Percentiles rank a stretch among this genome's conserved stretches.
These are phyloP conservation scores for Botia almorhae DNA, from an alignment of 2,797 vertebrate species.

Conservation along the genomic window DNA sequence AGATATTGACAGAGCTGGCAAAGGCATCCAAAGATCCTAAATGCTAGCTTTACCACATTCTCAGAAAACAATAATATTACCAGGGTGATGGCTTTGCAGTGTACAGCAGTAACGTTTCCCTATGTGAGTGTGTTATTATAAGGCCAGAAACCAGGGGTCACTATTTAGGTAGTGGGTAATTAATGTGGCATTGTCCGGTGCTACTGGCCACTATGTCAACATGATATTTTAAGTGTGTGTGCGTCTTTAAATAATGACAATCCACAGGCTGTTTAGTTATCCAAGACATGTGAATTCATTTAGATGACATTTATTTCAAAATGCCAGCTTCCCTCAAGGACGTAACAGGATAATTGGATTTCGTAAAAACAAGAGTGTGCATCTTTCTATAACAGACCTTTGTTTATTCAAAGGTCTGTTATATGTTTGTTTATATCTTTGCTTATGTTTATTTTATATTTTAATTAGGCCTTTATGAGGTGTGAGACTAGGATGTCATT, in stretches of 20 bases:
- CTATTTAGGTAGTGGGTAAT: not conserved
- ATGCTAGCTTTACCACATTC: too few relatives aligned
- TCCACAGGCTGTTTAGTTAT: constrained; percentile 37
- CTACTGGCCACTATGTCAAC: constrained; percentile 26
- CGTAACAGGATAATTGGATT: constrained; percentile 47
- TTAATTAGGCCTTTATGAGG: not conserved
- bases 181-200: constrained; percentile 1
- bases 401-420: not conserved
- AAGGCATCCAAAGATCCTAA: too few relatives aligned
- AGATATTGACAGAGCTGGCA: too few relatives aligned
- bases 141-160: not conserved
- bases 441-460: not conserved
- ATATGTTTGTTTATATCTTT: too few relatives aligned
- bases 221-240: constrained; percentile 23
- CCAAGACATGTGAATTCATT: constrained; percentile 23
- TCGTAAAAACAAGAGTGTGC: constrained; percentile 30
- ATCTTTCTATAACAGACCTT: constrained; percentile 36
- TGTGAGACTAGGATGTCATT: not conserved
- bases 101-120: not conserved
- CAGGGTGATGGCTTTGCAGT: too few relatives aligned
- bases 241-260: constrained; percentile 15
- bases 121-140: not conserved
- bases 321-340: constrained; percentile 43
- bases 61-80: too few relatives aligned
- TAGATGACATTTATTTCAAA: constrained; percentile 45